Base-by-base conservation (phyloP, 2,888 invertebrate genomes). In the Drosophila anomalata region DNA sequence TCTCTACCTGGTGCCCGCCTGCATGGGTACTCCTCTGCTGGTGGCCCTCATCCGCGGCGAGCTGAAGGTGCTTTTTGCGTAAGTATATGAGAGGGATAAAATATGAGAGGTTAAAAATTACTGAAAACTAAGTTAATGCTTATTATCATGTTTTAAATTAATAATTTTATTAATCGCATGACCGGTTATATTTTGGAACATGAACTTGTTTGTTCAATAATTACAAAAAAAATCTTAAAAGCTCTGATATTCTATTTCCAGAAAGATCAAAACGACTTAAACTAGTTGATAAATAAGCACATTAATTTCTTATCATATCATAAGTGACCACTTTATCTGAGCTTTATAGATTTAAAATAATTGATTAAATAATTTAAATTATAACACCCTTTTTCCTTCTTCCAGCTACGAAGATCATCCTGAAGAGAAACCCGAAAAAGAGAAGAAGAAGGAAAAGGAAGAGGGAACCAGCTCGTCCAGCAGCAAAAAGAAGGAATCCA, bases 1-100 rank as follows among this genome's bases (percentile, higher is more conserved):
- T 65, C 93, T 99, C 85, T 99, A 99, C 92, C 93, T 99, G 76
- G 99, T 99, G 71, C 99, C 99, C 6, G 97, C 98, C 12, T 99
- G 99, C 92, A 93, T 99, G 79, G 97, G 96, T 73, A 96, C 97
- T 41, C 99, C 99, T 14, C 92, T 98, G 29, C 89, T 95, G n/a
- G 92, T 99, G 12, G 99, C 99, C 9, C 92, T 97, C 41, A 91
- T 98, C 36, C 95, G 96, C 87, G 99, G 99, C 24, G 99, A 99
- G 90, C 92, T 98, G 61, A 96, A 95, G 82, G 95, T 96, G 5
- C 93, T 99, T 82, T 97, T 99, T 93, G 96, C 95, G 97, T 98
- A 92, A 95, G 95, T 95, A 75, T 6, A 36, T 5, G 29, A n/a
- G n/a, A n/a, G n/a, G n/a, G n/a, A n/a, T n/a, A n/a, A 22, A 22